Conservation (phyloP, 2,797 vertebrate genomes). For the Eulemur albifrons region DNA sequence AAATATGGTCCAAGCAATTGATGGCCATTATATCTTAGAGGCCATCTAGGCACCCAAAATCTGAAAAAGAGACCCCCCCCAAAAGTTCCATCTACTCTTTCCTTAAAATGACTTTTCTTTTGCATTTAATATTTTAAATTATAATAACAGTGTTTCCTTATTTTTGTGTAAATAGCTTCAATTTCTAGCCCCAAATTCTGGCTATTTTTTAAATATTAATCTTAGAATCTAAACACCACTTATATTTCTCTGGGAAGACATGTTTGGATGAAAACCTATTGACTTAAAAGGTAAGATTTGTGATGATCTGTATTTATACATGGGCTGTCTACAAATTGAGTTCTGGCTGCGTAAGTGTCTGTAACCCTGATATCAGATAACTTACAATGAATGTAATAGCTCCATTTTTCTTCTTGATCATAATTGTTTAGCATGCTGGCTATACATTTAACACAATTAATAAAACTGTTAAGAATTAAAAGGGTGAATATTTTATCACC, state of each 20-base stretch:
- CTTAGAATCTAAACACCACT: not conserved
- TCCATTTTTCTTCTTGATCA: constrained; percentile 42
- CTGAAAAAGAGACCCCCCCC: not conserved
- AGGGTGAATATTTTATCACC: constrained; percentile 22
- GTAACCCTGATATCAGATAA: not conserved
- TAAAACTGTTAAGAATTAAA: constrained; percentile 47
- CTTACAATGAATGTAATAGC: not conserved
- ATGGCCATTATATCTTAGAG: not conserved
- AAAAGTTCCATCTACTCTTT: not conserved
- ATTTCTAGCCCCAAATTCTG: not conserved
- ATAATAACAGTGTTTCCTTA: not conserved
- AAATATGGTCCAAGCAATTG: not conserved
- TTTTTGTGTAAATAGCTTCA: not conserved
- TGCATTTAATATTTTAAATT: not conserved
- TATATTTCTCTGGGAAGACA: not conserved
- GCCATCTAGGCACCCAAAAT: not conserved
- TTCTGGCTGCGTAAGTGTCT: not conserved
- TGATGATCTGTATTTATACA: constrained; percentile 13
- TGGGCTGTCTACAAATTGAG: not conserved
- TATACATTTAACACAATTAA: constrained; percentile 47
- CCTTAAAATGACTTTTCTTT: not conserved
- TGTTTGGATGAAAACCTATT: constrained; percentile 5
- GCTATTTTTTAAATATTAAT: not conserved
- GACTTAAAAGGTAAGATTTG: not conserved
- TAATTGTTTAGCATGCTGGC: constrained; percentile 26